Conservation (phyloP, 2,113 vertebrate species). For the Nycticryphes semicollaris region DNA sequence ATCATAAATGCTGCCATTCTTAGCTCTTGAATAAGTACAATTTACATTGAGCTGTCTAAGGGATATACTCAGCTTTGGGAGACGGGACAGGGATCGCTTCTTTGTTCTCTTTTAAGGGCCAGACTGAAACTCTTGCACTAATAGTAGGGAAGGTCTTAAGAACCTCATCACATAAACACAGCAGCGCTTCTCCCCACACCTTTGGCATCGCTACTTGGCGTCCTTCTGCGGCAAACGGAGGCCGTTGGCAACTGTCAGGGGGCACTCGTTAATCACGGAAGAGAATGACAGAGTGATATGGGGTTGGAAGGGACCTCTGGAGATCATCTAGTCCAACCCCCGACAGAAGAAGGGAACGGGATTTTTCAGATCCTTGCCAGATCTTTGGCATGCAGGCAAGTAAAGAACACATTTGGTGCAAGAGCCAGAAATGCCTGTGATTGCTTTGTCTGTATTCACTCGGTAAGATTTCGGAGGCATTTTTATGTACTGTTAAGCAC, state of each 20-base stretch:
- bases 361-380: neutral
- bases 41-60: neutral
- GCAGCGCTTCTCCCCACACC: accelerated
- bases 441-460: neutral
- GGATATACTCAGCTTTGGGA: neutral
- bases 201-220: neutral
- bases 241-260: neutral
- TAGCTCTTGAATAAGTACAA: neutral
- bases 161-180: neutral
- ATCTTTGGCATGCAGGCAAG: neutral
- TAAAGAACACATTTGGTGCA: too few relatives aligned
- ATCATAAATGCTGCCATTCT: slow-evolving; percentile 31
- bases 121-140: neutral
- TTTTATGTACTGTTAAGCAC: too few relatives aligned
- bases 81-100: neutral
- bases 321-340: too few relatives aligned
- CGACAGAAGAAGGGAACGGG: neutral
- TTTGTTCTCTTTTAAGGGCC: neutral
- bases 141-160: neutral
- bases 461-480: neutral
- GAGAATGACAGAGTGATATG: too few relatives aligned
- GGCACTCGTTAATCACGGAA: too few relatives aligned
- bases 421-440: accelerated
- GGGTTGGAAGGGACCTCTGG: too few relatives aligned
- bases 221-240: neutral